A percentile compares a stretch with the other conserved stretches of the same genome.
Evolutionary conservation across 2,888 invertebrate species (phyloP).

Genomic region (Lithosia quadra): DNA sequence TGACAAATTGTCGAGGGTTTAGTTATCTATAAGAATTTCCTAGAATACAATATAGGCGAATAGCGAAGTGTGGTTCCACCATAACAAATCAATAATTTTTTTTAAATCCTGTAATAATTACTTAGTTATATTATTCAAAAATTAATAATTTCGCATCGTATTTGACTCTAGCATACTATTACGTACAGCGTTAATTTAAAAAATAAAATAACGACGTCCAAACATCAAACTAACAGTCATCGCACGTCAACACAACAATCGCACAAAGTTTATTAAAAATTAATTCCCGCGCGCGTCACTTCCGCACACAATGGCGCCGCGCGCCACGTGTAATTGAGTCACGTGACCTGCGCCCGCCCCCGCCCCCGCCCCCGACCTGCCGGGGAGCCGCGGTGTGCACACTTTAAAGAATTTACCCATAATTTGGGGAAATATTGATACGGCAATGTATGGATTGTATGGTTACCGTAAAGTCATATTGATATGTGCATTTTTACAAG

Average conservation of each 20-base stretch:
- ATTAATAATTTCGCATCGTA: no score
- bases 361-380: constrained; percentile 8
- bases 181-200: background rate
- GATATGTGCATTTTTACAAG: no score
- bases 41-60: no score
- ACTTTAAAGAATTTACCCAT: background rate
- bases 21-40: no score
- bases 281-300: constrained; percentile 52
- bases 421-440: no score
- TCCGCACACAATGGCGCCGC: constrained; percentile 41
- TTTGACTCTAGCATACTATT: background rate
- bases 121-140: background rate
- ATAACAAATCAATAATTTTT: no score
- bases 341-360: constrained; percentile 40
- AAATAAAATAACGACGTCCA: constrained; percentile 9
- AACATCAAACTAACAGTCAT: constrained; percentile 44
- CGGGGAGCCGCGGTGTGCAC: background rate
- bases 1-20: no score
- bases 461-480: no score
- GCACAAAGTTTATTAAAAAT: constrained; percentile 46
- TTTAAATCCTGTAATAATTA: no score
- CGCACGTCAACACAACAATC: constrained; percentile 37
- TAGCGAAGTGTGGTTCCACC: no score
- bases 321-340: constrained; percentile 51
- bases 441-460: no score